Base-by-base conservation (phyloP, 2,113 vertebrate species). In the Ctenodactylus gundi region DNA sequence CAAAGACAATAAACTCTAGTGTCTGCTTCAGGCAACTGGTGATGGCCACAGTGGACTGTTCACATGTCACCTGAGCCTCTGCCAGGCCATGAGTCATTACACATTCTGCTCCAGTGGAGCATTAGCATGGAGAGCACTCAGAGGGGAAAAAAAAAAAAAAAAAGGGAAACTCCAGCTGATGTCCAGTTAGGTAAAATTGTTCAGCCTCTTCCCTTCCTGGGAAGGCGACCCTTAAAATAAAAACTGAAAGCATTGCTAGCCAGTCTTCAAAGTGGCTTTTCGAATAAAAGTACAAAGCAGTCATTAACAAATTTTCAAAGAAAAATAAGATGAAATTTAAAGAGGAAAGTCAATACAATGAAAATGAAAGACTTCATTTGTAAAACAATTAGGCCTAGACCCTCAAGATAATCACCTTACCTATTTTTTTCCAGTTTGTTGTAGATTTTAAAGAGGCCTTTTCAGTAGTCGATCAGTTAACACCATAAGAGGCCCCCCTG, bases 1-100 rank as follows among this genome's bases (percentile, higher is more conserved):
- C 89, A 93, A 91, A 94, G 89, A 95, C 86, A 94, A 95, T 95
- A 94, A 96, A 96, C 86, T 55, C 31, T 72, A 70, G 84, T 6
- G 4, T 94, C 86, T 89, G 88, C 88, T 96, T 31, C 57, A 89
- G 68, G 83, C 78, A 70, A 87, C 62, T 34, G 85, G 73, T 77
- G 83, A 57, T 51, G 44, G 82, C 77, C 64, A 70, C n/a, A 44
- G 58, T n/a, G 0, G 20, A 51, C 62, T 84, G 78, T 83, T 72
- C 91, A 73, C 78, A 83, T 80, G 95, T 89, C 94, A 93, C 51
- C 73, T 89, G 93, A 76, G 89, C 31, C 53, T 87, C 78, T 84
- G 89, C 94, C 93, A 94, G 86, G 67, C 68, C 60, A n/a, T 96
- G 75, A 94, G 83, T 91, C 92, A 68, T 84, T n/a, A 53, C 57